A percentile compares a stretch with the other conserved stretches of the same genome.
Evolutionary conservation across 1,140 invertebrate species (phyloP).

Genomic region (Pseudobourletiella spinata): DNA sequence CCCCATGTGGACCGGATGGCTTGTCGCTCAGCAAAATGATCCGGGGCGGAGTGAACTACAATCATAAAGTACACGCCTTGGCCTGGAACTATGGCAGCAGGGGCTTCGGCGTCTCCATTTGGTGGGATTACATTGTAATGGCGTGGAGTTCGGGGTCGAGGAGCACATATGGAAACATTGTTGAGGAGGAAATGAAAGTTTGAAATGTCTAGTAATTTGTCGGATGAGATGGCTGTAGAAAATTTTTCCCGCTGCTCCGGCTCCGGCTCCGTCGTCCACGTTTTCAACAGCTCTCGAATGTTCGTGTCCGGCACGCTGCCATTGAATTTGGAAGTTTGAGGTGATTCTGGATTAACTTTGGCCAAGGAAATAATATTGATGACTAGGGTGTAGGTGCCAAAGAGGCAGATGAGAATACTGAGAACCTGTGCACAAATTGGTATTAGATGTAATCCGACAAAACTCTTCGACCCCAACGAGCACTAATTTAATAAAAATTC

Average conservation of each 20-base stretch:
- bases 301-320: not conserved
- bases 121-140: not conserved
- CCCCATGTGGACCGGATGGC: slow-evolving; percentile 39
- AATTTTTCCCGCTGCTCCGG: not conserved
- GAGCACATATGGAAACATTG: slow-evolving; percentile 22
- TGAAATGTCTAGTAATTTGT: slow-evolving; percentile 16
- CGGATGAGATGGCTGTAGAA: not conserved
- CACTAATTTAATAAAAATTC: not conserved
- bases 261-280: slow-evolving; percentile 15
- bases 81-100: not conserved
- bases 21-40: slow-evolving; percentile 41
- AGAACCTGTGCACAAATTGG: slow-evolving; percentile 15
- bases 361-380: slow-evolving; percentile 18
- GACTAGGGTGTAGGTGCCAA: slow-evolving; percentile 33
- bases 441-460: not conserved
- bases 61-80: slow-evolving; percentile 34
- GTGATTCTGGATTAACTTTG: not conserved
- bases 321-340: not conserved
- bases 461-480: no score
- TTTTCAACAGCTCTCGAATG: slow-evolving; percentile 19
- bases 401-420: slow-evolving; percentile 22
- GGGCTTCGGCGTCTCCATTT: not conserved
- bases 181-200: slow-evolving; percentile 28
- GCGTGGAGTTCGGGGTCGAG: not conserved
- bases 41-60: slow-evolving; percentile 41